Evolutionary conservation across 2,113 vertebrate species (phyloP), one percentile per base, ranked within the genome.

Genomic region (Zootoca vivipara): DNA sequence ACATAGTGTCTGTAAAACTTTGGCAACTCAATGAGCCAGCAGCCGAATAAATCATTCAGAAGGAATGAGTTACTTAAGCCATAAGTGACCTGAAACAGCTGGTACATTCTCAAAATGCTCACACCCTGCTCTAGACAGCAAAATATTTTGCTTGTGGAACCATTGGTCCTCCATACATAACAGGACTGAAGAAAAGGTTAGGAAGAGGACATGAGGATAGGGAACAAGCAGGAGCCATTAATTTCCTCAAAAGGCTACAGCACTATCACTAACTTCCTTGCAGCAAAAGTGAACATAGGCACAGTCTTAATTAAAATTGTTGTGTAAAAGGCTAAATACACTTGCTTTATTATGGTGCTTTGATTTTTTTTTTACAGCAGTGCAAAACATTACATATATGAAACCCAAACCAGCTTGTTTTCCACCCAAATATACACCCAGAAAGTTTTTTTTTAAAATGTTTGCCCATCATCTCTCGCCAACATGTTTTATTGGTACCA

Each of bases 231-330:
- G 85, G 67, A 82, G 84, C 78, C 86, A 93, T 95, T 93, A 82
- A 87, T 89, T 93, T 94, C 88, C 85, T 91, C 72, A 64, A 92
- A 93, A 86, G 22, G 79, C 42, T 89, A 40, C 83, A 86, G 79
- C 0, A 42, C 35, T 58, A 80, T 74, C 33, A 83, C 86, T 85
- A 89, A 91, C 93, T 93, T 92, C 78, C 91, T 87, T n/a, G 2
- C 90, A n/a, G 58, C 33, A 1, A 35, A 77, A 40, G 85, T 70
- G 88, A 93, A 89, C 4, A 18, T 26, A 85, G 84, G 85, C 77
- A 87, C 52, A 85, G 85, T 64, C 79, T 93, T 94, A 95, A 88
- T 95, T 95, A 95, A 92, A 95, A 94, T 84, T 35, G 67, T 80
- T 89, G 90, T 83, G 95, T 93, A 90, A 92, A 46, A 94, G 87